Evolutionary conservation across 2,888 invertebrate genomes (phyloP).

Genomic region (Merodon equestris): DNA sequence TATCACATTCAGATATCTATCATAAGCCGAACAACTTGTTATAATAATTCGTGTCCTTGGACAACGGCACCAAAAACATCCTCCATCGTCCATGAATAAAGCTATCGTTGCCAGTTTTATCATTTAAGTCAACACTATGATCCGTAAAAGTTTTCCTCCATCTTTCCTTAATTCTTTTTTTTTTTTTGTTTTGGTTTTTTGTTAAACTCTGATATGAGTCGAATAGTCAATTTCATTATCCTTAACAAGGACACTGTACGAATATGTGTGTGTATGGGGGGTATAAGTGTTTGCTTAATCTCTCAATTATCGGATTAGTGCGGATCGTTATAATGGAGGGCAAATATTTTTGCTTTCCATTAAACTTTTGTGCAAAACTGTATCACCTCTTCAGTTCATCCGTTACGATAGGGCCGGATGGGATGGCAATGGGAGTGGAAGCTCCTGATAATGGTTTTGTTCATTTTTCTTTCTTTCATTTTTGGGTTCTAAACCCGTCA

Average conservation of each 20-base stretch:
- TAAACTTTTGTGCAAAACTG: constrained; percentile 53
- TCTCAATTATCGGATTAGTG: constrained; percentile 68
- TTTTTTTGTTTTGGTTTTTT: too few species aligned
- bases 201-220: constrained; percentile 49
- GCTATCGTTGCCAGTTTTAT: constrained; percentile 18
- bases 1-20: constrained; percentile 16
- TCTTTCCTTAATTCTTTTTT: constrained; percentile 5
- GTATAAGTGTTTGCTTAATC: constrained; percentile 61
- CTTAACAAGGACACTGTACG: constrained; percentile 43
- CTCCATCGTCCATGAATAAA: background rate
- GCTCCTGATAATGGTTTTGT: constrained; percentile 17
- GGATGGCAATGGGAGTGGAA: background rate
- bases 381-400: constrained; percentile 55
- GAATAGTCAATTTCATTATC: constrained; percentile 66
- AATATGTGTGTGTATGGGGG: constrained; percentile 5
- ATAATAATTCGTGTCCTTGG: constrained; percentile 26
- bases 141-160: constrained; percentile 13
- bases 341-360: constrained; percentile 64
- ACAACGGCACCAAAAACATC: background rate
- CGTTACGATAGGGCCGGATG: constrained; percentile 8
- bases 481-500: background rate
- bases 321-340: constrained; percentile 60
- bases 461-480: background rate
- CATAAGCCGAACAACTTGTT: constrained; percentile 19
- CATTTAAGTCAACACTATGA: constrained; percentile 42